Evolutionary conservation across 2,113 vertebrate species (phyloP).

Genomic region (Hipposideros armiger): DNA sequence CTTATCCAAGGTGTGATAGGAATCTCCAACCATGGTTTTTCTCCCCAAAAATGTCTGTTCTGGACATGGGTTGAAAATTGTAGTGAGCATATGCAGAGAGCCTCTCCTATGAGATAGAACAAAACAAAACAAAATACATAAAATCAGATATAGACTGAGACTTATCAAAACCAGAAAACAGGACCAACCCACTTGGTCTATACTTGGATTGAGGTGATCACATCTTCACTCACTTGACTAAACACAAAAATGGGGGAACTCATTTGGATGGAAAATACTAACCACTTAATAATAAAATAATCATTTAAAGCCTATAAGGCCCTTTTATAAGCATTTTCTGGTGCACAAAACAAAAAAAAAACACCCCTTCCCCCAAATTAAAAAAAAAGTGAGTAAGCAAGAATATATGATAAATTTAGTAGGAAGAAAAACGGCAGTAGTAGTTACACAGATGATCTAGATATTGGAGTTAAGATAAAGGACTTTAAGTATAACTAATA

Average conservation of each 20-base stretch:
- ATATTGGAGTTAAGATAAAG: background rate
- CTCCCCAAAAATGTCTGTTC: background rate
- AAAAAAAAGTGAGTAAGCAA: background rate
- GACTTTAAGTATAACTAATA: background rate
- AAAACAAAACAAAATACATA: background rate
- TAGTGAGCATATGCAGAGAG: background rate
- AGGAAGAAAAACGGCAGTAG: background rate
- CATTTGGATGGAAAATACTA: background rate
- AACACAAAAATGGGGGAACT: background rate
- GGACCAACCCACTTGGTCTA: background rate
- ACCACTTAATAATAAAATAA: no score
- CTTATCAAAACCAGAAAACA: background rate
- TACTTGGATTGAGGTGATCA: background rate
- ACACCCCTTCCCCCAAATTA: background rate
- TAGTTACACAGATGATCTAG: background rate
- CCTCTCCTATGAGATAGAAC: background rate
- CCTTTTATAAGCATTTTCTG: background rate
- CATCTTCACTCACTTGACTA: background rate
- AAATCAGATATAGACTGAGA: background rate
- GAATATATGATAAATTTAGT: background rate
- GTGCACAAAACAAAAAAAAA: background rate
- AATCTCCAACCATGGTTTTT: background rate
- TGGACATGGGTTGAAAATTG: background rate
- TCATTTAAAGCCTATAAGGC: background rate
- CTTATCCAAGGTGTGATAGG: background rate